These are phyloP conservation scores for Dendroctonus valens DNA, from an alignment of 1,140 invertebrate genomes.

Conservation along the genomic window DNA sequence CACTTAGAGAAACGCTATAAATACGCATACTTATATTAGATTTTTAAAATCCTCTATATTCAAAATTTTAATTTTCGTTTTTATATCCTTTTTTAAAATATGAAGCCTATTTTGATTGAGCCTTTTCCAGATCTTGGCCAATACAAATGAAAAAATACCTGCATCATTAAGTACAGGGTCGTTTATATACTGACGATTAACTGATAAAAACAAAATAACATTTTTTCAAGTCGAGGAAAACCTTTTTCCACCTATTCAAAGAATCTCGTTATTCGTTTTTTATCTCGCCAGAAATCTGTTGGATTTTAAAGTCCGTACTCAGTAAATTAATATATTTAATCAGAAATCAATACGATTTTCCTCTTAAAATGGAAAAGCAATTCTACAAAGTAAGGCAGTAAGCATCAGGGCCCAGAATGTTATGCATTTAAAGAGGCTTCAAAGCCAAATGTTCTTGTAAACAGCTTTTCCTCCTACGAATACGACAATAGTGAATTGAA, in stretches of 20 bases:
- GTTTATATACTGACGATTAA: constrained; percentile 2
- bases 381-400: constrained; percentile 31
- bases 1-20: too few species aligned
- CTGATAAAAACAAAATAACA: constrained; percentile 15
- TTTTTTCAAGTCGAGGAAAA: constrained; percentile 3
- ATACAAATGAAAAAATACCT: too few species aligned
- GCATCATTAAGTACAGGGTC: too few species aligned
- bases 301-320: constrained; percentile 26
- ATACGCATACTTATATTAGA: too few species aligned
- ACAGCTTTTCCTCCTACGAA: constrained; percentile 15
- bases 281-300: constrained; percentile 26
- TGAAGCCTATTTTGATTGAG: too few species aligned
- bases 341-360: constrained; percentile 32
- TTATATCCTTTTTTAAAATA: too few species aligned
- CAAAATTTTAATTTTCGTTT: too few species aligned
- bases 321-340: constrained; percentile 34
- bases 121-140: too few species aligned
- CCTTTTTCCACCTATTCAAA: constrained; percentile 18
- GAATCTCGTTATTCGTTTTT: constrained; percentile 15
- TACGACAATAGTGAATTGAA: too few species aligned
- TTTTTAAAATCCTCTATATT: too few species aligned
- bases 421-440: constrained; percentile 35
- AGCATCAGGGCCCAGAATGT: constrained; percentile 27
- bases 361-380: constrained; percentile 32
- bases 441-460: constrained; percentile 31